A percentile compares a stretch with the other conserved stretches of the same genome.
phyloP scores from a whole-genome alignment of 2,888 invertebrate genomes.

The Caenorhabditis sp. region DNA sequence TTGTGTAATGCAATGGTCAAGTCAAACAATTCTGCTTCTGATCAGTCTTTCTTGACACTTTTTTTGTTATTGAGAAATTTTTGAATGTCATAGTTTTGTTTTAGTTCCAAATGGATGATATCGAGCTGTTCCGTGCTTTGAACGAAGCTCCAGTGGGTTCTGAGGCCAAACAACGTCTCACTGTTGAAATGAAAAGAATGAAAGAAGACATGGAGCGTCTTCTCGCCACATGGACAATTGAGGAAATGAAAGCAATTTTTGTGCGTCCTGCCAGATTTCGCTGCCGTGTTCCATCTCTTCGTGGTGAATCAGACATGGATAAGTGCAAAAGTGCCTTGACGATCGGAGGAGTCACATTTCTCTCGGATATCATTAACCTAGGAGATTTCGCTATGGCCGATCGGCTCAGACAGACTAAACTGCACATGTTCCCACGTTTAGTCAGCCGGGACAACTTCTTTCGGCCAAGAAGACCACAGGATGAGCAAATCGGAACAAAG shows the following conservation, averaged over 20 bases:
- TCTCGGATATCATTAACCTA: slow-evolving; percentile 12
- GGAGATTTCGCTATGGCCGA: slow-evolving; percentile 12
- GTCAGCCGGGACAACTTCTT: slow-evolving; percentile 22
- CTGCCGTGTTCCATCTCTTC: too few species aligned
- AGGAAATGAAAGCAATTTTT: slow-evolving; percentile 3
- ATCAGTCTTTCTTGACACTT: too few species aligned
- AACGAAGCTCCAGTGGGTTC: too few species aligned
- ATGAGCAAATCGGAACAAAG: background rate
- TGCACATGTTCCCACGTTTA: slow-evolving; percentile 17
- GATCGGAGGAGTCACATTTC: slow-evolving; percentile 20
- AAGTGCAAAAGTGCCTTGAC: slow-evolving; percentile 6
- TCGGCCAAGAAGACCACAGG: background rate
- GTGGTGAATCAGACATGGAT: slow-evolving; percentile 4
- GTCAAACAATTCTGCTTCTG: too few species aligned
- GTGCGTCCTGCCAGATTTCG: too few species aligned
- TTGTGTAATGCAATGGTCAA: too few species aligned
- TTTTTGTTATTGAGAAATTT: too few species aligned
- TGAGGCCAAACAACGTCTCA: slow-evolving; percentile 9
- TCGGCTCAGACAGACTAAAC: slow-evolving; percentile 14
- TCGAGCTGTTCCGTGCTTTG: too few species aligned
- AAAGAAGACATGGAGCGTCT: slow-evolving; percentile 15
- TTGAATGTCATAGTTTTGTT: too few species aligned
- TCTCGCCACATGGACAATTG: background rate
- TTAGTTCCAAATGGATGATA: too few species aligned
- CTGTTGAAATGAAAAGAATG: slow-evolving; percentile 27